phyloP scores from a whole-genome alignment of 2,888 invertebrate species.

The Embidobia sp. region DNA sequence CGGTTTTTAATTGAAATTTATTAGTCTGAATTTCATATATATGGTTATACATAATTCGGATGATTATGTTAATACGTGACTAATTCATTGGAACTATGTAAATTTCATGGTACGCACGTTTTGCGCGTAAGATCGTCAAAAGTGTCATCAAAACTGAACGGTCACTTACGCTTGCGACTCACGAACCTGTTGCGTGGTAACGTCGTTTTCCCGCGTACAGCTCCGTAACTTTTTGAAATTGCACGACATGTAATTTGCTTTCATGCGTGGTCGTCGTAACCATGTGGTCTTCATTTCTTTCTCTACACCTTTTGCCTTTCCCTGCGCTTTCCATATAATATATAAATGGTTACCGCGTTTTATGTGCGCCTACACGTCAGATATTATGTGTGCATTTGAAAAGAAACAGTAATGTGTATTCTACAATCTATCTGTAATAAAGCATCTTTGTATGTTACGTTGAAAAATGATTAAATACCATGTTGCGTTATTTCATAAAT shows the following conservation, averaged over 20 bases:
- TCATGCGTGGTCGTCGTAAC: conserved; percentile 63
- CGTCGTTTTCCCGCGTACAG: conserved; percentile 50
- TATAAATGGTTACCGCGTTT: conserved; percentile 25
- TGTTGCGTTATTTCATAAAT: too few relatives aligned
- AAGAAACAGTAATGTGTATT: conserved; percentile 43
- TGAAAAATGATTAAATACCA: too few relatives aligned
- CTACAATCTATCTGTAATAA: conserved; percentile 9
- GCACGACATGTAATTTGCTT: conserved; percentile 63
- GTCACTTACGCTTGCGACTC: conserved; percentile 66
- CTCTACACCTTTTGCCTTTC: conserved; percentile 10
- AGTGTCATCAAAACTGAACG: conserved; percentile 61
- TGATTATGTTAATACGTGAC: too few relatives aligned
- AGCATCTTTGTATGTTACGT: too few relatives aligned
- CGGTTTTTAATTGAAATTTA: too few relatives aligned
- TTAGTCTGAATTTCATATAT: too few relatives aligned
- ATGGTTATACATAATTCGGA: too few relatives aligned
- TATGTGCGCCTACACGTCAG: conserved; percentile 30
- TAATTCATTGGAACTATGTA: too few relatives aligned
- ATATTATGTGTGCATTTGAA: conserved; percentile 38
- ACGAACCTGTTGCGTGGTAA: conserved; percentile 68
- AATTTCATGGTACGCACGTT: conserved; percentile 15
- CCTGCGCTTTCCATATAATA: conserved; percentile 10
- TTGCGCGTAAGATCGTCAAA: conserved; percentile 51
- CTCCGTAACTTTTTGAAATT: conserved; percentile 66
- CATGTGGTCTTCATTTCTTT: conserved; percentile 48